Evolutionary conservation across 1,140 invertebrate species (phyloP), one percentile per base, ranked within the genome.

Genomic region (Heliconius himera): DNA sequence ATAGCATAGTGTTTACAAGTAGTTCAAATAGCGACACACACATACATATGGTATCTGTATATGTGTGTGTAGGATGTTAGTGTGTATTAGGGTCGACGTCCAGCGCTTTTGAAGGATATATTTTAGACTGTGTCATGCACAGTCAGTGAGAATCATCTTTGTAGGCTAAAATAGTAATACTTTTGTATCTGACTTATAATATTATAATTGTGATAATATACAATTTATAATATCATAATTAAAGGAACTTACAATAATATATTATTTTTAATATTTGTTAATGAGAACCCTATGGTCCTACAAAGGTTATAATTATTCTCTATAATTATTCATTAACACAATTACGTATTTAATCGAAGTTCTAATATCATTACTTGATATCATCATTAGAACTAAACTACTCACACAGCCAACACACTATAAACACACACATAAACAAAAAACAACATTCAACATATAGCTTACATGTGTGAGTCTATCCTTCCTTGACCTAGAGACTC

Each of bases 401-500:
- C 18, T 9, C n/a, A 66, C 60, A 13, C 8, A 29, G 9, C 8
- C 9, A 66, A 66, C 60, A 26, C 16, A 66, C 60, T 16, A n/a
- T 60, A 66, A 26, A 66, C 60, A 13, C 60, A 66, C 26, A 66
- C 26, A 66, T 29, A 66, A 26, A 16, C 60, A 29, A 66, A 29
- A 66, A 22, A 22, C n/a, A 56, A 66, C 22, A 66, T 29, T 56
- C 22, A 3, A 66, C 60, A 66, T 66, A 66, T 66, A n/a, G 60
- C 60, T 13, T 66, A 66, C 78, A 86, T 91, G 91, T 93, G 90
- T 92, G 91, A 85, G 91, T 93, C 86, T 92, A 92, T 90, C 91
- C 90, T 93, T 93, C 90, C 91, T 91, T 94, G 92, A 94, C 92
- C 92, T 94, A 94, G 91, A 90, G 88, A 84, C 87, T 84, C 85